phyloP scores from a whole-genome alignment of 2,797 vertebrate genomes.

The Gobio occitaniae region DNA sequence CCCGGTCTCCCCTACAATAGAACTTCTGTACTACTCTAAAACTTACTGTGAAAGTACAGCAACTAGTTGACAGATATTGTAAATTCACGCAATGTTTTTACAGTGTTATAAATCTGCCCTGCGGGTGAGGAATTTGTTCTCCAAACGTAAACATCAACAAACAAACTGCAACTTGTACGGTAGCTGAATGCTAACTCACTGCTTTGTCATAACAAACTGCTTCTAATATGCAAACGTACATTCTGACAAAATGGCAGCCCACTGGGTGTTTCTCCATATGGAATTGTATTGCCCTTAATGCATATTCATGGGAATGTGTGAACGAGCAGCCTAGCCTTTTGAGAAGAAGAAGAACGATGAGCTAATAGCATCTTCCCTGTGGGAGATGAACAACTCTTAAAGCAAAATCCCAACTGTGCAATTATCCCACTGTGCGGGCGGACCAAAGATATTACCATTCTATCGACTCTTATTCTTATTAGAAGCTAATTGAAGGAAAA shows the following conservation, averaged over 20 bases:
- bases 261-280: slow-evolving; percentile 41
- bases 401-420: slow-evolving; percentile 63
- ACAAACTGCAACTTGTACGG: slow-evolving; percentile 24
- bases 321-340: slow-evolving; percentile 38
- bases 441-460: slow-evolving; percentile 49
- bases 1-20: not conserved
- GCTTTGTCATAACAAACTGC: slow-evolving; percentile 24
- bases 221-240: slow-evolving; percentile 38
- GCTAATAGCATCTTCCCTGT: slow-evolving; percentile 59
- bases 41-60: not conserved
- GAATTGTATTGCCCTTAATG: slow-evolving; percentile 53
- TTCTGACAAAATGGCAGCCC: slow-evolving; percentile 39
- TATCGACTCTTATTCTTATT: slow-evolving; percentile 54
- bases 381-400: slow-evolving; percentile 58
- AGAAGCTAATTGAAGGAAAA: slow-evolving; percentile 47
- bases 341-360: slow-evolving; percentile 55
- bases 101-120: not conserved
- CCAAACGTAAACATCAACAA: not conserved
- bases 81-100: not conserved
- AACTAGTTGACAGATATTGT: not conserved
- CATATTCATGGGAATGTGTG: slow-evolving; percentile 54
- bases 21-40: not conserved
- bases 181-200: slow-evolving; percentile 37
- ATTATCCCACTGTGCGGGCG: slow-evolving; percentile 54
- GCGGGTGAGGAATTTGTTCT: slow-evolving; percentile 8